These are phyloP conservation scores for Forbesichthys papilliferus DNA, from an alignment of 2,113 vertebrate species.

Conservation along the genomic window DNA sequence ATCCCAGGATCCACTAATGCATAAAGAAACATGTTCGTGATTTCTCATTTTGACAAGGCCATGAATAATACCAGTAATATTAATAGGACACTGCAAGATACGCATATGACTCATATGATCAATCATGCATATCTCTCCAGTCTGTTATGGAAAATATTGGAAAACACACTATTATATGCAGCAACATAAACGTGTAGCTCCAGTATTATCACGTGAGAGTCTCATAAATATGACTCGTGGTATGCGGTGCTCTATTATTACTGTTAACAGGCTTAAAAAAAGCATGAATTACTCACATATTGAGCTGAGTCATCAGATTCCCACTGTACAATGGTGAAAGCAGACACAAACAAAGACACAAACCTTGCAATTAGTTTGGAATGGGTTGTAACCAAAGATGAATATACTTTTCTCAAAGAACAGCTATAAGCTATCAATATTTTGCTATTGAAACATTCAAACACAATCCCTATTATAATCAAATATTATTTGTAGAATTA, in stretches of 20 bases:
- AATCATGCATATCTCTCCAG: constrained; percentile 4
- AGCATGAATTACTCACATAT: constrained; percentile 88
- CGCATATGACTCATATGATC: constrained; percentile 21
- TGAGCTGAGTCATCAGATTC: constrained; percentile 90
- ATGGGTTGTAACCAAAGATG: not conserved
- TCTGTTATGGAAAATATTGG: constrained; percentile 12
- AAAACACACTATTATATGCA: constrained; percentile 3
- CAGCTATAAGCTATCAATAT: not conserved
- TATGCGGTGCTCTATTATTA: constrained; percentile 14
- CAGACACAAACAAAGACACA: constrained; percentile 49
- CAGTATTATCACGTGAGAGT: constrained; percentile 10
- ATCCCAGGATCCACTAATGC: no score
- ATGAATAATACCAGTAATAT: constrained; percentile 22
- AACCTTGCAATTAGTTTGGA: constrained; percentile 33
- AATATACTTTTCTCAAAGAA: not conserved
- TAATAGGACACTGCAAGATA: not conserved
- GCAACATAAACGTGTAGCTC: not conserved
- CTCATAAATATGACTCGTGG: constrained; percentile 27
- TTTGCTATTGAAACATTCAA: not conserved
- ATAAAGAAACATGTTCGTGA: constrained; percentile 10
- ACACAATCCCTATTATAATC: not conserved
- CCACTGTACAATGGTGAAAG: constrained; percentile 79
- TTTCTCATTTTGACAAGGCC: constrained; percentile 2
- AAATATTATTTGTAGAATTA: no score
- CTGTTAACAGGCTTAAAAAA: constrained; percentile 13